Evolutionary conservation across 64 coral and sea anemone genomes (phyloP).

Genomic region (Montipora sp.): DNA sequence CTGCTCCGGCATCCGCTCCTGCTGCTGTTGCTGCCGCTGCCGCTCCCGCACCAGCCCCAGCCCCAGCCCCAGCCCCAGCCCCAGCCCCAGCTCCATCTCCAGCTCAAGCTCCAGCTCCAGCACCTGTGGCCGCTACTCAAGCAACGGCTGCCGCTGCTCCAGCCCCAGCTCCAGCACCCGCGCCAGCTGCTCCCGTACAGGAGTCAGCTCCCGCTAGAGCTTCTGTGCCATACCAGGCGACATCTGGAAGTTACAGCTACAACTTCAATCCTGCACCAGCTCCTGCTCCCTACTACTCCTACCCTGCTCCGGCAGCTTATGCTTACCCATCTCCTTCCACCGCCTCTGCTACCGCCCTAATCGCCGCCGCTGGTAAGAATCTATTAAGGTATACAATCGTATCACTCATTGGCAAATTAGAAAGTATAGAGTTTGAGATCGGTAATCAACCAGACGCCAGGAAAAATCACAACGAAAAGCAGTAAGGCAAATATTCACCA

Average conservation of each 20-base stretch:
- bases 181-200: slow-evolving; percentile 48
- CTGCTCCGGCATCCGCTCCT: slow-evolving; percentile 32
- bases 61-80: slow-evolving; percentile 19
- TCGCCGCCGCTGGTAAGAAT: slow-evolving; percentile 80
- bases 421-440: neutral
- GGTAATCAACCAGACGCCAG: too few species aligned
- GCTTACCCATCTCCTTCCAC: slow-evolving; percentile 58
- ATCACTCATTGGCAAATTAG: neutral
- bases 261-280: slow-evolving; percentile 58
- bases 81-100: slow-evolving; percentile 42
- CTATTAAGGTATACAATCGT: neutral
- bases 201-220: slow-evolving; percentile 39
- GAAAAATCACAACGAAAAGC: neutral
- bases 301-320: slow-evolving; percentile 70
- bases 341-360: slow-evolving; percentile 71
- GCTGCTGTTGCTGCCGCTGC: slow-evolving; percentile 27
- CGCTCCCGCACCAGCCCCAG: slow-evolving; percentile 18
- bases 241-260: slow-evolving; percentile 65
- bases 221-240: slow-evolving; percentile 23
- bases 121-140: slow-evolving; percentile 14
- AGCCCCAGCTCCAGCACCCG: slow-evolving; percentile 8
- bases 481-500: neutral
- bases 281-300: slow-evolving; percentile 53
- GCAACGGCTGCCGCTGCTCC: neutral
- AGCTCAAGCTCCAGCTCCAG: neutral